Percentiles rank a stretch among this genome's conserved stretches.
Conservation (phyloP, 2,113 vertebrate species). For the Lycaon pictus region DNA sequence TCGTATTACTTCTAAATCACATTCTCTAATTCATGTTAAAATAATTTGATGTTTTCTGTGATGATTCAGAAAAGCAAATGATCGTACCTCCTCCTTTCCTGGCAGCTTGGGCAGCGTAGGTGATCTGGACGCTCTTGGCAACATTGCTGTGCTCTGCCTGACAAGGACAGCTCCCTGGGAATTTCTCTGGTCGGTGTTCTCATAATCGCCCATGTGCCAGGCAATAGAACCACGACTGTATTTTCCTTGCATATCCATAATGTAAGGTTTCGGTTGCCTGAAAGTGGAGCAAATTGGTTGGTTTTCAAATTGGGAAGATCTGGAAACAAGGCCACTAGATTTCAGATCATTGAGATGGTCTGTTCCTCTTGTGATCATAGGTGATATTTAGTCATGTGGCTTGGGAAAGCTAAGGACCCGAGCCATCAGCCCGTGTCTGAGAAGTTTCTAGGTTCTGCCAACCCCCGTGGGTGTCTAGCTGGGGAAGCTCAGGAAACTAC, state of each 20-base stretch:
- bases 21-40: neutral
- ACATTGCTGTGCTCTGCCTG: neutral
- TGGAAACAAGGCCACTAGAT: neutral
- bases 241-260: conserved; percentile 61
- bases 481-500: neutral
- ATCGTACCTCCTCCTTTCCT: neutral
- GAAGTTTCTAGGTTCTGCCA: neutral
- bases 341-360: neutral
- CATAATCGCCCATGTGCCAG: conserved; percentile 65
- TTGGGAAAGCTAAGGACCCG: neutral
- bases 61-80: neutral
- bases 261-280: conserved; percentile 75
- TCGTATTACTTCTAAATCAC: neutral
- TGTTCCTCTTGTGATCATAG: neutral
- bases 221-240: conserved; percentile 54
- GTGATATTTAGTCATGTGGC: neutral
- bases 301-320: neutral
- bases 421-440: neutral
- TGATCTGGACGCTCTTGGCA: neutral
- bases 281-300: neutral
- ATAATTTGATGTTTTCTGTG: neutral
- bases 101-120: neutral
- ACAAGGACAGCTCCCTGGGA: neutral
- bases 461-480: neutral
- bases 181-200: conserved; percentile 21